Evolutionary conservation across 2,113 vertebrate species (phyloP), one percentile per base, ranked within the genome.

Genomic region (Elephantulus edwardii): DNA sequence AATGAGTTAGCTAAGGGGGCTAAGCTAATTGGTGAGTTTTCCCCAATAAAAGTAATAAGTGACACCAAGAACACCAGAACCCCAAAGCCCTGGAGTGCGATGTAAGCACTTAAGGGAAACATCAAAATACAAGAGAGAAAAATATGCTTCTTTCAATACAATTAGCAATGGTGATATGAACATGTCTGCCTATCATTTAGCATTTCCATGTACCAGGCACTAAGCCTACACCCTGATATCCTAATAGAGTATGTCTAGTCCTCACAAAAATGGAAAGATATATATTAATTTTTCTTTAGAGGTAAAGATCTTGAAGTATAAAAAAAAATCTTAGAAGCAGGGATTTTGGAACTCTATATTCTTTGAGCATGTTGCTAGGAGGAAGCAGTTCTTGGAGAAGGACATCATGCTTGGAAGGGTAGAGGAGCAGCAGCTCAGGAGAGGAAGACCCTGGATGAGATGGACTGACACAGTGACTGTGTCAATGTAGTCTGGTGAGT

Each of bases 161-260:
- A 13, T 8, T 5, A 33, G 8, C 4, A 4, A 28, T 6, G 33
- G 33, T 19, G 13, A 33, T 48, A 0, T 4, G 38, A 38, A 38
- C 10, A 13, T 0, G 1, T 7, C 40, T 28, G 35, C 58, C 38
- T n/a, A 8, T 5, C 16, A 26, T 3, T n/a, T 13, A 44, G 13
- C 20, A 20, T 3, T 0, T 7, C n/a, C 20, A 9, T 26, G 7
- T 4, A 1, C 56, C 30, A 50, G 54, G 19, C 66, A 48, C 8
- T 6, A 8, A 11, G 8, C 40, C 71, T 33, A 17, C 0, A 0
- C n/a, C n/a, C n/a, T n/a, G n/a, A n/a, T 10, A 35, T 52, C 80
- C 46, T 54, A 13, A 22, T 1, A 35, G 35, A 3, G 19, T 30
- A 2, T 5, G 13, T 40, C 79, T 46, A 19, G 8, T 2, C 4